These are phyloP conservation scores for Drosophila greeni DNA, from an alignment of 2,888 invertebrate genomes.

Conservation along the genomic window DNA sequence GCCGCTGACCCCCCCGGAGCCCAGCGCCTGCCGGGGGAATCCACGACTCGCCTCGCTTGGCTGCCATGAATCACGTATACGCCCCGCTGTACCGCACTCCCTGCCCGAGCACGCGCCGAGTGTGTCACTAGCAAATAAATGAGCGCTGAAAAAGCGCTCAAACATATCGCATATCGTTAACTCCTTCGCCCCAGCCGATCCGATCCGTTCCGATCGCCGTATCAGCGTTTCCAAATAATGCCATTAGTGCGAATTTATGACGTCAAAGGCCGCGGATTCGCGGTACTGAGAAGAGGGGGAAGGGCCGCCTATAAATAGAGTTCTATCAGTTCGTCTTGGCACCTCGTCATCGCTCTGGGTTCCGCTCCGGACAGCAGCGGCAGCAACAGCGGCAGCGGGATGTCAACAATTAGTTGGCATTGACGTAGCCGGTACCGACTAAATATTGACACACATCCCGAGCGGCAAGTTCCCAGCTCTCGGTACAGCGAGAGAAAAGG, in stretches of 20 bases:
- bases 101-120: constrained; percentile 2
- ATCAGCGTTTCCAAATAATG: constrained; percentile 13
- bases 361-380: constrained; percentile 10
- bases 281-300: not conserved
- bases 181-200: not conserved
- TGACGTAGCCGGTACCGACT: constrained; percentile 43
- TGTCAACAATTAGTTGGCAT: constrained; percentile 50
- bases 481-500: constrained; percentile 9
- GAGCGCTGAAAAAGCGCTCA: constrained; percentile 36
- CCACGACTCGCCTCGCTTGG: constrained; percentile 49
- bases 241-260: constrained; percentile 16
- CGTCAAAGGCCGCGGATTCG: constrained; percentile 33
- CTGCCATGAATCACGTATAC: constrained; percentile 56
- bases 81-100: not conserved
- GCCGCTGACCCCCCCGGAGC: not conserved
- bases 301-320: constrained; percentile 39
- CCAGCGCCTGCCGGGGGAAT: constrained; percentile 55
- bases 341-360: constrained; percentile 21
- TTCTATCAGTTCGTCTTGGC: constrained; percentile 37
- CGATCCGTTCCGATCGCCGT: not conserved
- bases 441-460: constrained; percentile 36
- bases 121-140: constrained; percentile 42
- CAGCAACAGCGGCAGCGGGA: constrained; percentile 24
- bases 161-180: constrained; percentile 42
- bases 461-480: constrained; percentile 15